Conservation (phyloP, 1,140 invertebrate genomes). For the Brachionus rubens region DNA sequence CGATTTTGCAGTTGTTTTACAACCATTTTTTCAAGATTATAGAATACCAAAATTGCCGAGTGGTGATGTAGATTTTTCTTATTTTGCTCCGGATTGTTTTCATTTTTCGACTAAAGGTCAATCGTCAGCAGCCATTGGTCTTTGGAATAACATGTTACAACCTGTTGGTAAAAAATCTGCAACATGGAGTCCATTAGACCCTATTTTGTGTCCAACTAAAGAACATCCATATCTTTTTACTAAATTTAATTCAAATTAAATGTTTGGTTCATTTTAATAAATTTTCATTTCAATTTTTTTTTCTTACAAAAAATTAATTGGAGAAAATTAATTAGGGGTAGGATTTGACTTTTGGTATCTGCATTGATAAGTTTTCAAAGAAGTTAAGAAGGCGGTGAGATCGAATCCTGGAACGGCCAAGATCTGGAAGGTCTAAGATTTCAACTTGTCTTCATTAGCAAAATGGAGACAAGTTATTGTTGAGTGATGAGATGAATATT, state of each 20-base stretch:
- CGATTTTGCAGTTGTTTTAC: slow-evolving; percentile 68
- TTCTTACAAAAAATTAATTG: not conserved
- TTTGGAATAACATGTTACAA: slow-evolving; percentile 48
- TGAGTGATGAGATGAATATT: no score
- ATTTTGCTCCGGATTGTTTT: slow-evolving; percentile 47
- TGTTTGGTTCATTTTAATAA: not conserved
- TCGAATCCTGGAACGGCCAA: no score
- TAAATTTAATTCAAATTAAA: slow-evolving; percentile 25
- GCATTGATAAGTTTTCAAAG: no score
- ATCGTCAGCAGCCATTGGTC: slow-evolving; percentile 20
- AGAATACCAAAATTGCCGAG: not conserved
- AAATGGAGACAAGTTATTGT: no score
- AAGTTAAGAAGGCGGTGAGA: no score
- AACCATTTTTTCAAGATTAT: slow-evolving; percentile 57
- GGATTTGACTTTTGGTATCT: no score
- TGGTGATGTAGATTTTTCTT: slow-evolving; percentile 46
- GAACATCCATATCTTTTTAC: slow-evolving; percentile 38
- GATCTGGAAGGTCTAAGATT: no score
- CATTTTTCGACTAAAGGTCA: slow-evolving; percentile 46
- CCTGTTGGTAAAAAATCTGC: slow-evolving; percentile 41
- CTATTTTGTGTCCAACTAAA: slow-evolving; percentile 30
- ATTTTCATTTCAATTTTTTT: not conserved
- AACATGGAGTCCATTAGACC: slow-evolving; percentile 6
- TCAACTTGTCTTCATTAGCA: no score
- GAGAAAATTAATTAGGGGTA: no score